Conservation (phyloP, 2,113 vertebrate species). For the Diadophis punctatus region DNA sequence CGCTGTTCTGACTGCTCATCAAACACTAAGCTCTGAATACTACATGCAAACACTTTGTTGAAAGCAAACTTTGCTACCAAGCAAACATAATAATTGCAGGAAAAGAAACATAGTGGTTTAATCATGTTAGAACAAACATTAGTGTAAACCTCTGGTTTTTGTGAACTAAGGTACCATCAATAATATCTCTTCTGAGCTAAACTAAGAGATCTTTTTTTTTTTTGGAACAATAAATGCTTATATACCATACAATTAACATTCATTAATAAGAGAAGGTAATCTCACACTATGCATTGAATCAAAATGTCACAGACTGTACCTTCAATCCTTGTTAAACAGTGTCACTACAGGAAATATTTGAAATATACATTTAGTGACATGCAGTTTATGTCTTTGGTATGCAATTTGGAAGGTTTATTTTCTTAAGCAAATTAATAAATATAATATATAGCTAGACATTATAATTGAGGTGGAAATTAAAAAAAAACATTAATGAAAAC, state of each 20-base stretch:
- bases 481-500: constrained; percentile 11
- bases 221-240: constrained; percentile 55
- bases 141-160: constrained; percentile 56
- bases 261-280: constrained; percentile 65
- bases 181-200: constrained; percentile 31
- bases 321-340: constrained; percentile 49
- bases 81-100: constrained; percentile 68
- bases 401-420: background rate
- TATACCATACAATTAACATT: constrained; percentile 58
- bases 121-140: constrained; percentile 70
- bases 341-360: constrained; percentile 37
- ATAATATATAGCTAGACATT: constrained; percentile 12
- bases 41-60: constrained; percentile 62
- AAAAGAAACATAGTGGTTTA: constrained; percentile 64
- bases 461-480: constrained; percentile 34
- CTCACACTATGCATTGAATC: constrained; percentile 54
- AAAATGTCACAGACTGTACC: constrained; percentile 42
- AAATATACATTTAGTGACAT: constrained; percentile 37
- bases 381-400: constrained; percentile 38
- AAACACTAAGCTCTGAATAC: constrained; percentile 67
- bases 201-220: constrained; percentile 11
- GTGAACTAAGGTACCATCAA: constrained; percentile 66
- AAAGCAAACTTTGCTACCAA: constrained; percentile 67
- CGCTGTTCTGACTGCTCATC: constrained; percentile 67
- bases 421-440: constrained; percentile 18